Percentiles rank a stretch among this genome's conserved stretches.
Conservation (phyloP, 2,113 vertebrate species). For the Thermophis baileyi region DNA sequence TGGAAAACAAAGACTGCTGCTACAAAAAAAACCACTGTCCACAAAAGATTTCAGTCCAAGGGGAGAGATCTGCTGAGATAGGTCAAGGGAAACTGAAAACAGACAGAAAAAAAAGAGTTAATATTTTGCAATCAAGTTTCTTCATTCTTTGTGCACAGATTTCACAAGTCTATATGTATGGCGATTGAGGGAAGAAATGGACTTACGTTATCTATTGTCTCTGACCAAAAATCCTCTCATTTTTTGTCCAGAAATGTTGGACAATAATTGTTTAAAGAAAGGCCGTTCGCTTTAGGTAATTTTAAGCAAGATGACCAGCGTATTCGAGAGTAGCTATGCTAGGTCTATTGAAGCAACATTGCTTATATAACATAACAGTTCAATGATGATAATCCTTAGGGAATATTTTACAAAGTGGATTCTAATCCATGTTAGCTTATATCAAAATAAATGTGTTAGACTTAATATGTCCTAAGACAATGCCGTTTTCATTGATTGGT, state of each 20-base stretch:
- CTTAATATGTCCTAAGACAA: not conserved
- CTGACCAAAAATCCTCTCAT: not conserved
- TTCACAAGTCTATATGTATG: constrained; percentile 18
- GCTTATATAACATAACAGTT: not conserved
- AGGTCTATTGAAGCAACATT: not conserved
- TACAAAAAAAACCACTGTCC: constrained; percentile 25
- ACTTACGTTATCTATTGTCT: constrained; percentile 1
- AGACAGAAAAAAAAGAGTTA: not conserved
- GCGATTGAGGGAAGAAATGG: not conserved
- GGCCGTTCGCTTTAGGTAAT: not conserved
- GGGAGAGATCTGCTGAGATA: constrained; percentile 13
- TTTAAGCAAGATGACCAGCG: not conserved
- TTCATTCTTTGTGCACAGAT: constrained; percentile 36
- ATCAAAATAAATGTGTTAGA: not conserved
- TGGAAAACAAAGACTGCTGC: constrained; percentile 59
- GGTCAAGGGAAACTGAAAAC: constrained; percentile 38
- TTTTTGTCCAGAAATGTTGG: not conserved
- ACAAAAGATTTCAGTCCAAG: constrained; percentile 38
- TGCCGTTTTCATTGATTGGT: not conserved
- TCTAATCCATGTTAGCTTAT: not conserved
- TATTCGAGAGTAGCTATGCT: not conserved
- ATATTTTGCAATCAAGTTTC: constrained; percentile 3
- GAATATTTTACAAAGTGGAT: not conserved
- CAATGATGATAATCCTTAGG: not conserved
- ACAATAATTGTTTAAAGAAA: not conserved